phyloP scores from a whole-genome alignment of 2,113 vertebrate species.

The Microcebus tavaratra region DNA sequence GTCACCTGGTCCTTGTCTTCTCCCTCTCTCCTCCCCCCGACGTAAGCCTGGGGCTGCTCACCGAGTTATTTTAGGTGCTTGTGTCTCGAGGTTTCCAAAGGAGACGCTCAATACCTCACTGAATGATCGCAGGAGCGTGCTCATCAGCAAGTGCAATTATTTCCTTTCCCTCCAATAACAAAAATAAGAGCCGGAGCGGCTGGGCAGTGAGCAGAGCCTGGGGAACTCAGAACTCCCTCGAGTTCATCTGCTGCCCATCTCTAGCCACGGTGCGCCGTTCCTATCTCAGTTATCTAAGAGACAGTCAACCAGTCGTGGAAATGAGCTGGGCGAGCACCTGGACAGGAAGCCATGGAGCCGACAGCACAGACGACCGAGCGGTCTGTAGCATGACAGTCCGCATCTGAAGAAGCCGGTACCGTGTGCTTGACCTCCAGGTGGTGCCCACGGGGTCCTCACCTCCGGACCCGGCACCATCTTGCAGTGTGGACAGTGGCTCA shows the following conservation, averaged over 20 bases:
- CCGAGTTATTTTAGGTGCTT: background rate
- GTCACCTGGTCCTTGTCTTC: too few species aligned
- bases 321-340: background rate
- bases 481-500: too few species aligned
- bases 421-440: background rate
- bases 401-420: background rate
- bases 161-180: background rate
- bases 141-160: accelerated
- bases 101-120: accelerated
- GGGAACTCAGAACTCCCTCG: background rate
- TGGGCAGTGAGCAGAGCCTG: accelerated
- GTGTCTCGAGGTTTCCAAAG: accelerated
- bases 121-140: accelerated
- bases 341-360: accelerated
- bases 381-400: too few species aligned
- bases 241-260: accelerated
- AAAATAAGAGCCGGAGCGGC: background rate
- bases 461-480: too few species aligned
- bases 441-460: background rate
- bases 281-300: background rate
- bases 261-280: accelerated
- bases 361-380: background rate
- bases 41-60: too few species aligned
- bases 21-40: too few species aligned
- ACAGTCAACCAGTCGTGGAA: accelerated